These are phyloP conservation scores for Drosophila monieri DNA, from an alignment of 2,888 invertebrate genomes.

Conservation along the genomic window DNA sequence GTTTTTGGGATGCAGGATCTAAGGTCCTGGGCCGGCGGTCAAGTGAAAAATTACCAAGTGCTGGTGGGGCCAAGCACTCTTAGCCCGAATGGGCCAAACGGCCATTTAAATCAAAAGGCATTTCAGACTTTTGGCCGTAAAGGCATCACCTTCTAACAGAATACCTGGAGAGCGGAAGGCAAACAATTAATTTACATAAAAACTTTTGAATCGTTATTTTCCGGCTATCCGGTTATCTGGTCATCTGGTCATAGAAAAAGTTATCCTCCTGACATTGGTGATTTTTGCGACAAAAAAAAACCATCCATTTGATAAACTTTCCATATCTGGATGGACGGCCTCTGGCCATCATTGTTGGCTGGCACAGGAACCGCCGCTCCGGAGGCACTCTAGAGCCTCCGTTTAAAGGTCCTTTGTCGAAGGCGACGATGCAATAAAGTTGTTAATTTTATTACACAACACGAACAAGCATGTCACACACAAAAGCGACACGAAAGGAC, in stretches of 20 bases:
- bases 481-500: constrained; percentile 7
- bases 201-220: background rate
- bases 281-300: background rate
- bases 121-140: background rate
- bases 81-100: constrained; percentile 12
- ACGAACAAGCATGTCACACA: constrained; percentile 34
- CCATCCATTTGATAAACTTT: background rate
- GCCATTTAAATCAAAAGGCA: constrained; percentile 25
- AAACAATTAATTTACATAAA: background rate
- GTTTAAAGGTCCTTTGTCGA: constrained; percentile 3
- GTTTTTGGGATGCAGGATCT: background rate
- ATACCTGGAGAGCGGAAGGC: background rate
- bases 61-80: constrained; percentile 15
- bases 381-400: constrained; percentile 6
- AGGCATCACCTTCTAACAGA: background rate
- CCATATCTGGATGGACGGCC: background rate
- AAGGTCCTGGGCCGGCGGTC: constrained; percentile 21
- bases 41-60: constrained; percentile 33
- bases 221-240: background rate
- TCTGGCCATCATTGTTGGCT: background rate
- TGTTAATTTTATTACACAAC: constrained; percentile 63
- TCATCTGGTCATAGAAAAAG: background rate
- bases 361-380: background rate
- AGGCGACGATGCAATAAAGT: constrained; percentile 59
- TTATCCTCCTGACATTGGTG: background rate